Evolutionary conservation across 2,797 vertebrate genomes (phyloP).

Genomic region (Chromis chromis): DNA sequence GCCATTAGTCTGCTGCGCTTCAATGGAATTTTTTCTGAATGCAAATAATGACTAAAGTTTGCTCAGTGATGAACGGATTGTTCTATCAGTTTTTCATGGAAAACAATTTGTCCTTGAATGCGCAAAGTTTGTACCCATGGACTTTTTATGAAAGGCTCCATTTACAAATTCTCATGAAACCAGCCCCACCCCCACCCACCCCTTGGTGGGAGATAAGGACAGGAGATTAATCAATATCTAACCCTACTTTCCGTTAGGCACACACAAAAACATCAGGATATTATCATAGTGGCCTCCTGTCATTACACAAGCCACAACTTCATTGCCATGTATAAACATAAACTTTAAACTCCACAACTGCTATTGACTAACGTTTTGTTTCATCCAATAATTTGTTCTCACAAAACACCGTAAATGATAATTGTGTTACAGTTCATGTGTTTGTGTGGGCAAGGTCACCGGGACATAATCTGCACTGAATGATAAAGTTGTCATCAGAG

Average conservation of each 20-base stretch:
- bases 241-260: too few relatives aligned
- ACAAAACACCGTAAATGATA: slow-evolving; percentile 12
- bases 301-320: slow-evolving; percentile 18
- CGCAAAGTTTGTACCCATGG: slow-evolving; percentile 84
- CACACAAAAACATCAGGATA: slow-evolving; percentile 12
- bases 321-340: slow-evolving; percentile 1
- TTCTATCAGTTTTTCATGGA: slow-evolving; percentile 86
- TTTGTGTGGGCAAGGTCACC: slow-evolving; percentile 25
- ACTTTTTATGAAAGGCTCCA: slow-evolving; percentile 87
- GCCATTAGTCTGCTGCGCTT: slow-evolving; percentile 60
- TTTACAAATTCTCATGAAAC: slow-evolving; percentile 85
- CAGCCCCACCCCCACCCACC: slow-evolving; percentile 28
- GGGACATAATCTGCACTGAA: slow-evolving; percentile 14
- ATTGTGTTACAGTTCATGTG: slow-evolving; percentile 35
- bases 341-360: slow-evolving; percentile 3
- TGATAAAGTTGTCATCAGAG: slow-evolving; percentile 15
- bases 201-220: slow-evolving; percentile 77
- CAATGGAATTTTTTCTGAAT: slow-evolving; percentile 82
- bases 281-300: slow-evolving; percentile 33
- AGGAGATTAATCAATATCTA: slow-evolving; percentile 83
- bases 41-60: slow-evolving; percentile 87
- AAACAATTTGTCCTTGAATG: slow-evolving; percentile 89
- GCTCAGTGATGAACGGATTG: slow-evolving; percentile 83
- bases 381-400: not conserved
- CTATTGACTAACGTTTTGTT: not conserved